phyloP scores from a whole-genome alignment of 2,113 vertebrate species.

The Azemiops feae region DNA sequence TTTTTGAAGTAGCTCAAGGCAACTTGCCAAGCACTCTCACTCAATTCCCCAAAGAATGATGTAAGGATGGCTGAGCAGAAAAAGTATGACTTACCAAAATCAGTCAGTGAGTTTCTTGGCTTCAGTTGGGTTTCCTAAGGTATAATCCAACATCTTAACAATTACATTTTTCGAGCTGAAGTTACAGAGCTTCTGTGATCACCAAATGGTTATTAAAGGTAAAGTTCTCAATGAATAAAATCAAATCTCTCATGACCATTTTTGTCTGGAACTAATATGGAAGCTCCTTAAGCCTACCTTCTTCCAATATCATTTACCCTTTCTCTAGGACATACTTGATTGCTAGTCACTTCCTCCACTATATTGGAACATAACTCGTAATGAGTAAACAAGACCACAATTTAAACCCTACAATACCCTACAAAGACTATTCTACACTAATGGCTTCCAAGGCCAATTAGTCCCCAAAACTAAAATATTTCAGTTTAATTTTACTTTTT shows the following conservation, averaged over 20 bases:
- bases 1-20: not conserved
- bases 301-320: not conserved
- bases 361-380: not conserved
- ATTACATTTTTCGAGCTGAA: not conserved
- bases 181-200: not conserved
- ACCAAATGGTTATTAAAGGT: not conserved
- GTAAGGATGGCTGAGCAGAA: not conserved
- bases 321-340: not conserved
- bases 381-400: not conserved
- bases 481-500: not conserved
- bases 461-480: not conserved
- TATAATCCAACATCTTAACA: not conserved
- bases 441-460: not conserved
- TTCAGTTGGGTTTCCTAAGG: not conserved
- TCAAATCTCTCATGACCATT: not conserved
- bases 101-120: not conserved
- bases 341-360: not conserved
- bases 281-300: not conserved
- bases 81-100: not conserved
- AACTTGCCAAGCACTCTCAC: not conserved
- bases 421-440: not conserved
- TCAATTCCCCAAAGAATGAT: not conserved
- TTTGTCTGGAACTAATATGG: not conserved
- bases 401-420: not conserved
- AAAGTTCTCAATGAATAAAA: not conserved